These are phyloP conservation scores for Cosmia trapezina DNA, from an alignment of 2,888 invertebrate genomes.

Conservation along the genomic window DNA sequence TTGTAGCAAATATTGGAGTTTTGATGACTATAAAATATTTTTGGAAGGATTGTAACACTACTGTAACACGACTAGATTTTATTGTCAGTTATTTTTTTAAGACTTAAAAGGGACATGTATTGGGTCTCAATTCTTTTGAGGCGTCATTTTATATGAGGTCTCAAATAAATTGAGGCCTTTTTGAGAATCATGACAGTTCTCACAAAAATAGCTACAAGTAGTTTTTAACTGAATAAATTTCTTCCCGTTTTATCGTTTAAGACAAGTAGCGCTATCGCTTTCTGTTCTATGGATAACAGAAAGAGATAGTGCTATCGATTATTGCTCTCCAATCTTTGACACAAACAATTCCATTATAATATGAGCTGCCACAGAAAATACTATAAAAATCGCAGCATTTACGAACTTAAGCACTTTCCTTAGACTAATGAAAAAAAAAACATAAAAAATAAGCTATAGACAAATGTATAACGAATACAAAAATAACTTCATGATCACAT, in stretches of 20 bases:
- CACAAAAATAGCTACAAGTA: neutral
- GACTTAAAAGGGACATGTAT: neutral
- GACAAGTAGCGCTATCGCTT: neutral
- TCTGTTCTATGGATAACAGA: neutral
- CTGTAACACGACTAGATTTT: constrained; percentile 29
- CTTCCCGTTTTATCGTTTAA: neutral
- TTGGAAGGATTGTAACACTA: neutral
- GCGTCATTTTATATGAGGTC: neutral
- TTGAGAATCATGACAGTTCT: neutral
- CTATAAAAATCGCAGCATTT: constrained; percentile 66
- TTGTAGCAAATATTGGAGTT: constrained; percentile 39
- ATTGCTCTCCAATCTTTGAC: constrained; percentile 45
- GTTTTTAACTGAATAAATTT: neutral
- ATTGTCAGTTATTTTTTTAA: constrained; percentile 16
- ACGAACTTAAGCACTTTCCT: constrained; percentile 77
- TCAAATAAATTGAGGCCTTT: neutral
- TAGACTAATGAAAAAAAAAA: constrained; percentile 74
- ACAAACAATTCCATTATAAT: constrained; percentile 19
- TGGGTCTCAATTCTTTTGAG: neutral
- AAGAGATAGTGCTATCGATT: neutral
- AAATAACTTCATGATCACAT: constrained; percentile 84
- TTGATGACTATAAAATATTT: no score
- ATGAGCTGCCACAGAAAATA: constrained; percentile 66
- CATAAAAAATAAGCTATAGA: constrained; percentile 83
- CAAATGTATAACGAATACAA: constrained; percentile 82